Evolutionary conservation across 2,888 invertebrate species (phyloP), one percentile per base, ranked within the genome.

Genomic region (Volucella zonaria): DNA sequence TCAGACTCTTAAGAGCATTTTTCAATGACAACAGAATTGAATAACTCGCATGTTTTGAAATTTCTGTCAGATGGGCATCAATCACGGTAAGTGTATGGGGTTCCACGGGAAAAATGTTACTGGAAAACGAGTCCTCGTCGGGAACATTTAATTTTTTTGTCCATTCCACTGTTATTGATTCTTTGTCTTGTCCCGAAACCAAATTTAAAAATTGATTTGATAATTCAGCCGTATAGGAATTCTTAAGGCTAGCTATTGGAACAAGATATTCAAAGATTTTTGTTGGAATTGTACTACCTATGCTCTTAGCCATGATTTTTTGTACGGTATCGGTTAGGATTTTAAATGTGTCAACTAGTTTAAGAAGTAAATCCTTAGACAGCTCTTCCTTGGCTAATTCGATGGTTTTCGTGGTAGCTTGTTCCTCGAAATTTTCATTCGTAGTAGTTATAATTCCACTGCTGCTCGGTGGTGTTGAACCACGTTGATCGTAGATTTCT

Each of bases 181-280:
- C 92, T 40, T 92, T 92, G 77, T 92, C 92, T 77, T 91, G 90
- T 6, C 91, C 91, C 1, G 91, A 90, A 14, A 92, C 77, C 2
- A 91, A 80, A 76, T 90, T 90, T 0, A 92, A 83, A 59, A 92
- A 92, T 8, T 91, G 90, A 2, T 89, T 89, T 58, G 90, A 90
- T 14, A 92, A 76, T n/a, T 92, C 92, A 1, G 90, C 75, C 74
- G 90, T 89, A 42, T 91, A 90, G 0, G 89, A 86, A 58, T 90
- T 91, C 64, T 92, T 91, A 4, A 90, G 89, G 42, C 91, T 91
- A 2, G 90, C 89, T 70, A 92, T 89, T 6, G 92, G 90, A 62
- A 92, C 89, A 9, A 92, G 89, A 8, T 90, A 87, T 45, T 92
- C 91, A 0, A 92, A 87, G 0, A 91, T 88, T 52, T 89, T 88